Conservation (phyloP, 2,113 vertebrate species). For the Apus apus region DNA sequence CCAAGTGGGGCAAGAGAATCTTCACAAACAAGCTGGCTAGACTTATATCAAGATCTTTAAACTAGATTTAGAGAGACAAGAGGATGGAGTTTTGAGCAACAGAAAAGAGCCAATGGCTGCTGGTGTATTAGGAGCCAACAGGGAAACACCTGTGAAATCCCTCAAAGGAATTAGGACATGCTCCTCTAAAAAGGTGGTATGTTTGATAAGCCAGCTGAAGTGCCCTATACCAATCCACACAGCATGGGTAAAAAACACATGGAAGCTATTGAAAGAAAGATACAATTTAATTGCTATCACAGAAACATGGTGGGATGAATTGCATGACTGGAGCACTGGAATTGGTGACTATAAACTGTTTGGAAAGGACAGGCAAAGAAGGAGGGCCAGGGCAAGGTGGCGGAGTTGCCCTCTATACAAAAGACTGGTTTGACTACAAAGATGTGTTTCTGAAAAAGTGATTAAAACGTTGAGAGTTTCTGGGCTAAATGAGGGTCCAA, state of each 20-base stretch:
- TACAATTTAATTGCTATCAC: neutral
- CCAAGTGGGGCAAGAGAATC: neutral
- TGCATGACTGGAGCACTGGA: fast-evolving
- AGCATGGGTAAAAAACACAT: neutral
- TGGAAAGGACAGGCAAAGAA: neutral
- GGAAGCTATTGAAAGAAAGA: neutral
- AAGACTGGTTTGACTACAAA: neutral
- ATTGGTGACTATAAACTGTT: neutral
- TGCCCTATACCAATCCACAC: neutral
- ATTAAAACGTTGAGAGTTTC: neutral
- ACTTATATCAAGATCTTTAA: neutral
- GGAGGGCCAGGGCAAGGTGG: too few species aligned
- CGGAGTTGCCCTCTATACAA: neutral
- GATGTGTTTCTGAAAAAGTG: neutral
- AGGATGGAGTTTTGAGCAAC: neutral
- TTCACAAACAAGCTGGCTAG: neutral
- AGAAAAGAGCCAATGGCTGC: neutral
- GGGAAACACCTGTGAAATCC: neutral
- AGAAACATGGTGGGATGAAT: neutral
- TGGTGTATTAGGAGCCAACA: neutral
- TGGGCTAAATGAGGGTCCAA: neutral
- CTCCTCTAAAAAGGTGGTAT: neutral
- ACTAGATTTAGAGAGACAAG: neutral
- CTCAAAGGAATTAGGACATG: neutral
- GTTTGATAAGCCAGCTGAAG: neutral